A percentile compares a stretch with the other conserved stretches of the same genome.
Conservation (phyloP, 2,888 invertebrate species). For the Dexiosoma caninum region DNA sequence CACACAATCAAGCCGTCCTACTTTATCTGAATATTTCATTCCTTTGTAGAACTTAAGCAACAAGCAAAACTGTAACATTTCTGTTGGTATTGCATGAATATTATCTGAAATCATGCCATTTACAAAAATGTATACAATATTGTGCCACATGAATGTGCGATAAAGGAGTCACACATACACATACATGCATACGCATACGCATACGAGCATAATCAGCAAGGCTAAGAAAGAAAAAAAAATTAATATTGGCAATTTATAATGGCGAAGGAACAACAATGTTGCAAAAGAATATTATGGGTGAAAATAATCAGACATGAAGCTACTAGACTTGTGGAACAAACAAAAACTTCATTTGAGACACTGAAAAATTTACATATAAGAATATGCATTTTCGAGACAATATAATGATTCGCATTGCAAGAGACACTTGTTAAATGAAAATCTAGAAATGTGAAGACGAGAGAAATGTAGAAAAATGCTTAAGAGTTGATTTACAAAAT, state of each 20-base stretch:
- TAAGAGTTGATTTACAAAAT: background rate
- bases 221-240: constrained; percentile 52
- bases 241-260: constrained; percentile 65
- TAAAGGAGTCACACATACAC: constrained; percentile 17
- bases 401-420: background rate
- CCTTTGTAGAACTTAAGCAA: constrained; percentile 3
- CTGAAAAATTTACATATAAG: constrained; percentile 20
- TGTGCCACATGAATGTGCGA: constrained; percentile 5
- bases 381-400: constrained; percentile 4
- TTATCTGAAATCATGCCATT: constrained; percentile 53
- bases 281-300: constrained; percentile 20
- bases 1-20: constrained; percentile 12
- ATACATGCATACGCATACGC: background rate
- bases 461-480: too few species aligned
- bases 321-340: background rate
- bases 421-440: background rate
- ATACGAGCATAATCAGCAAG: background rate
- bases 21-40: background rate
- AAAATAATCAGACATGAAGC: background rate
- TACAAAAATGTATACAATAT: constrained; percentile 37
- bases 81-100: constrained; percentile 29
- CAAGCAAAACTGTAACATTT: constrained; percentile 14
- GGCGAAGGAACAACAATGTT: constrained; percentile 56
- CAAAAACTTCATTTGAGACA: background rate
- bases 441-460: too few species aligned